Percentiles rank a stretch among this genome's conserved stretches.
Evolutionary conservation across 1,140 invertebrate genomes (phyloP).

Genomic region (Drosophila arizonae): DNA sequence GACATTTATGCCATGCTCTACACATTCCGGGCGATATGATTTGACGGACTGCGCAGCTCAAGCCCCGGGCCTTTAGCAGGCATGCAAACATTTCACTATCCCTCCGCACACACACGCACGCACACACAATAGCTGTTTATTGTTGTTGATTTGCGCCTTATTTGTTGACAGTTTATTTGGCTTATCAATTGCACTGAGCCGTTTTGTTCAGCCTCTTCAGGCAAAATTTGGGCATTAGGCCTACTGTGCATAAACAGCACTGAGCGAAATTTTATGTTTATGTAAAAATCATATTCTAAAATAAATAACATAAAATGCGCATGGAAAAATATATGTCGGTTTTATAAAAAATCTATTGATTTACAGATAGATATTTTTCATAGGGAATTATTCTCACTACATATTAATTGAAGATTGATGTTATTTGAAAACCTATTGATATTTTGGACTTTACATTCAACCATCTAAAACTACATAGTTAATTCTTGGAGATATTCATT

Average conservation of each 20-base stretch:
- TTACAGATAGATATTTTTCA: no score
- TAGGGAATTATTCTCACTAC: no score
- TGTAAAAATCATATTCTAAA: no score
- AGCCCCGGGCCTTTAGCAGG: conserved; percentile 18
- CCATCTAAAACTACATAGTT: no score
- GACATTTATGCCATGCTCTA: conserved; percentile 81
- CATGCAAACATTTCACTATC: conserved; percentile 13
- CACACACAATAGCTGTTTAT: conserved; percentile 46
- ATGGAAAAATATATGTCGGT: no score
- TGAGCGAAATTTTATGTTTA: conserved; percentile 21
- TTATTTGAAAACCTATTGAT: no score
- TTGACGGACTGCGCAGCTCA: conserved; percentile 50
- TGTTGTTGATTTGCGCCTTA: conserved; percentile 76
- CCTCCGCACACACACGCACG: neutral
- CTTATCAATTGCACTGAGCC: conserved; percentile 63
- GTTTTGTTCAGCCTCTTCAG: conserved; percentile 29
- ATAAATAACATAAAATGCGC: no score
- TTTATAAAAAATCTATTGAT: no score
- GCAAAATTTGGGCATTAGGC: conserved; percentile 38
- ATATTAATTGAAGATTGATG: no score
- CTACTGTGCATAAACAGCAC: conserved; percentile 38
- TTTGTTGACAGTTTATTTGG: conserved; percentile 80
- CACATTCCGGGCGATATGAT: conserved; percentile 77
- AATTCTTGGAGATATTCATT: no score
- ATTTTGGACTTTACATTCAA: no score